These are phyloP conservation scores for Diglossa cyanea DNA, from an alignment of 2,797 vertebrate species.

Conservation along the genomic window DNA sequence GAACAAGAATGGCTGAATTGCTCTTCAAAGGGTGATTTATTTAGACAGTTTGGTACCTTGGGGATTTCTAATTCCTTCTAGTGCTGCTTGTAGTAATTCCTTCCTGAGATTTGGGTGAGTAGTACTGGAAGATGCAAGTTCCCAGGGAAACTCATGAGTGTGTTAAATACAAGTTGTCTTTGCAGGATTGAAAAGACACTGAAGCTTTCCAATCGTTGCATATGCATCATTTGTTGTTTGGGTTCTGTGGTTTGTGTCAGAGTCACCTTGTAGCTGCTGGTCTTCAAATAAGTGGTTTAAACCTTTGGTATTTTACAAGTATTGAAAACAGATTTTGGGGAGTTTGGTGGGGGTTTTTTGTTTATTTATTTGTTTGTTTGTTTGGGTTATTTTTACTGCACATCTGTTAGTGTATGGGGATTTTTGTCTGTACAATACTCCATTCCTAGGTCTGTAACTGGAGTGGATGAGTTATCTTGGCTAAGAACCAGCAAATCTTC, in stretches of 20 bases:
- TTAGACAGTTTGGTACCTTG: neutral
- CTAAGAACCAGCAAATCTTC: neutral
- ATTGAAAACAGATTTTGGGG: neutral
- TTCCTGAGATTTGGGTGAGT: neutral
- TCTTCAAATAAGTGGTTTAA: neutral
- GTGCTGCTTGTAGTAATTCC: neutral
- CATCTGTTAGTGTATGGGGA: fast-evolving
- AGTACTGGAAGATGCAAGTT: neutral
- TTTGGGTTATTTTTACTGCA: neutral
- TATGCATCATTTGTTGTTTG: neutral
- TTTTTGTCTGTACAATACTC: neutral
- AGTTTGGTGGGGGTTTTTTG: fast-evolving
- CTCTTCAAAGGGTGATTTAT: neutral
- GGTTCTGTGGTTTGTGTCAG: neutral
- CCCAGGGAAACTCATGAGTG: neutral
- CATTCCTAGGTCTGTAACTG: neutral
- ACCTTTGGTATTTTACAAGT: neutral
- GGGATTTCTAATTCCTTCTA: neutral
- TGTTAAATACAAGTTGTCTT: neutral
- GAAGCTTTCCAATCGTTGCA: neutral
- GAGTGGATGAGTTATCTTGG: neutral
- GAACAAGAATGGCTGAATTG: neutral
- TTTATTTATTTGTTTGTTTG: neutral
- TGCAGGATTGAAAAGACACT: neutral
- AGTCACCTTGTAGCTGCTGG: neutral